These are phyloP conservation scores for Polyploca ridens DNA, from an alignment of 2,888 invertebrate species.

Conservation along the genomic window DNA sequence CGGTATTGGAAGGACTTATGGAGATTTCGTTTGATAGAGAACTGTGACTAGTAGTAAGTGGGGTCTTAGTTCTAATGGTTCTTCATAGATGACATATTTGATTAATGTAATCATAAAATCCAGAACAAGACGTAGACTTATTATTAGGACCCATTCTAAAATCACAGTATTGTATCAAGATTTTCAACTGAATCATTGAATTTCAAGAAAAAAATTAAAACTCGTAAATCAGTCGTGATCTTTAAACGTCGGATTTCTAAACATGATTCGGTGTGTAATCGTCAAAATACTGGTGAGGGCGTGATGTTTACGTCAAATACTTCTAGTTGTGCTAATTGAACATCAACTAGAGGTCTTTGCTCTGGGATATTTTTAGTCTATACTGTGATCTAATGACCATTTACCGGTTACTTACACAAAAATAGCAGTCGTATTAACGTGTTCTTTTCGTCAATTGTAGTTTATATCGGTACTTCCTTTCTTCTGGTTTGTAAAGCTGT, in stretches of 20 bases:
- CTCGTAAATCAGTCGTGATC: background rate
- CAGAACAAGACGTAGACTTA: too few relatives aligned
- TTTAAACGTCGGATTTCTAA: background rate
- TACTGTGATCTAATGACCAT: background rate
- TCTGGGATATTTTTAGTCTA: background rate
- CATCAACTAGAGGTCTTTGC: background rate
- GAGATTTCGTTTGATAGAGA: background rate
- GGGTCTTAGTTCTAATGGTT: too few relatives aligned
- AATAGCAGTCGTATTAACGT: background rate
- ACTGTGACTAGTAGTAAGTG: too few relatives aligned
- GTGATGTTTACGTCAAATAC: constrained; percentile 1
- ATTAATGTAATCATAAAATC: too few relatives aligned
- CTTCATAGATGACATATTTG: too few relatives aligned
- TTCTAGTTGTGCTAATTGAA: constrained; percentile 1
- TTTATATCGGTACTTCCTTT: background rate
- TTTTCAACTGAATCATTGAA: background rate
- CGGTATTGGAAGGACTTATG: constrained; percentile 24
- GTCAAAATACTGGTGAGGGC: background rate
- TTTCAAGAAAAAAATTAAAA: background rate
- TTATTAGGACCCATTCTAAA: too few relatives aligned
- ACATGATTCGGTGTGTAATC: constrained; percentile 1
- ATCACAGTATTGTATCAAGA: too few relatives aligned
- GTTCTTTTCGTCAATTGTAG: too few relatives aligned
- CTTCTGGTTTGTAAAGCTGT: too few relatives aligned
- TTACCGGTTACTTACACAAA: background rate